These are phyloP conservation scores for Montipora sp. DNA, from an alignment of 64 coral and sea anemone species.

Conservation along the genomic window DNA sequence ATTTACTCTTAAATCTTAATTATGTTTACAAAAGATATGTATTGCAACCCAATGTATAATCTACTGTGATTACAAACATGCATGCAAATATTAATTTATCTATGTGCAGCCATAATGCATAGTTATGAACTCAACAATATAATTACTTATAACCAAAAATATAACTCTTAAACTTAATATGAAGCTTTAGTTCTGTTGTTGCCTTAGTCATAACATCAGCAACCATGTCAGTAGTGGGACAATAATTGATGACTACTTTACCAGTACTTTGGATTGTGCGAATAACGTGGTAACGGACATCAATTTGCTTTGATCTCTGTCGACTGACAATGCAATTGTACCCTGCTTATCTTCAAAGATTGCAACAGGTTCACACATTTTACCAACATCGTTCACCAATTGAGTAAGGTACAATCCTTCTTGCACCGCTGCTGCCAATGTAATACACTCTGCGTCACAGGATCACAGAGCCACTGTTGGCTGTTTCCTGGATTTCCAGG, in stretches of 20 bases:
- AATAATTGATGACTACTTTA: slow-evolving; percentile 21
- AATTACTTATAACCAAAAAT: neutral
- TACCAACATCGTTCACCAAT: slow-evolving; percentile 2
- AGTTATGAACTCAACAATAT: too few species aligned
- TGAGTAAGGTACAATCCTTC: slow-evolving; percentile 14
- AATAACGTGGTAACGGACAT: slow-evolving; percentile 36
- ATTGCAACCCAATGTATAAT: neutral
- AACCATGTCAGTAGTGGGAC: slow-evolving; percentile 26
- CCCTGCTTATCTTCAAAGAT: slow-evolving; percentile 50
- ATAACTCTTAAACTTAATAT: slow-evolving; percentile 24
- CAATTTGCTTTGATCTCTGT: slow-evolving; percentile 45
- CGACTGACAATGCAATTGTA: slow-evolving; percentile 48
- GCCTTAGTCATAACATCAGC: slow-evolving; percentile 44
- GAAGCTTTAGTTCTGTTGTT: slow-evolving; percentile 27
- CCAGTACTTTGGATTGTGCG: neutral
- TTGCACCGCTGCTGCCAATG: too few species aligned
- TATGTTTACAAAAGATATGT: too few species aligned
- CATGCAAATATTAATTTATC: neutral
- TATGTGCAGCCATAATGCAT: neutral
- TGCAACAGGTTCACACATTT: too few species aligned
- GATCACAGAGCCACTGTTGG: slow-evolving; percentile 33
- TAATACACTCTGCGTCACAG: too few species aligned
- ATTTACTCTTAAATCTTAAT: too few species aligned
- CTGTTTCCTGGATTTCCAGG: slow-evolving; percentile 59
- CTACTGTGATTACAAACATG: neutral